Conservation (phyloP, 23 tunicate species). For the Ascidia mentula region DNA sequence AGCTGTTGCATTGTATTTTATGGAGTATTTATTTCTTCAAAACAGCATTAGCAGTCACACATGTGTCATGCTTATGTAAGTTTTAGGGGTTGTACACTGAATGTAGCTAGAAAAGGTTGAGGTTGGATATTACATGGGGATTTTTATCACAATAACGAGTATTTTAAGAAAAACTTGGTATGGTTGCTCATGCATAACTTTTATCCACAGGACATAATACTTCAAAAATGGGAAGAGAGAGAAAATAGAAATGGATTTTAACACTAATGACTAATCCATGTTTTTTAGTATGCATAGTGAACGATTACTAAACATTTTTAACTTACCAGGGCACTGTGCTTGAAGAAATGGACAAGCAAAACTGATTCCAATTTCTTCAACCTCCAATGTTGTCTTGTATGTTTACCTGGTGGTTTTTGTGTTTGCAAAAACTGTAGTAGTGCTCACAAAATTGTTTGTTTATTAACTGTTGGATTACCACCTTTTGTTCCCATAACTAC, state of each 20-base stretch:
- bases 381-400: background rate
- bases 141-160: too few species aligned
- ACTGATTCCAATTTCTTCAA: background rate
- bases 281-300: background rate
- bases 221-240: slow-evolving; percentile 56
- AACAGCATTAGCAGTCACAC: too few species aligned
- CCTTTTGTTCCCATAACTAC: background rate
- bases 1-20: too few species aligned
- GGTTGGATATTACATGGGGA: too few species aligned
- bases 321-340: background rate
- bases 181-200: background rate
- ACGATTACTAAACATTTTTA: background rate
- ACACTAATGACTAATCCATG: background rate
- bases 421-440: too few species aligned
- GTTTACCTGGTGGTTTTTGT: background rate
- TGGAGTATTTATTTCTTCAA: too few species aligned
- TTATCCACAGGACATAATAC: slow-evolving; percentile 36
- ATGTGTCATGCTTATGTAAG: too few species aligned
- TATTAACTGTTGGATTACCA: background rate
- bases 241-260: slow-evolving; percentile 30
- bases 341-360: slow-evolving; percentile 11
- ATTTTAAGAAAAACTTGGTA: too few species aligned
- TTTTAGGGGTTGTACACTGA: too few species aligned
- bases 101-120: too few species aligned
- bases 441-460: background rate